These are phyloP conservation scores for Torymus tubicola DNA, from an alignment of 2,888 invertebrate species.

Conservation along the genomic window DNA sequence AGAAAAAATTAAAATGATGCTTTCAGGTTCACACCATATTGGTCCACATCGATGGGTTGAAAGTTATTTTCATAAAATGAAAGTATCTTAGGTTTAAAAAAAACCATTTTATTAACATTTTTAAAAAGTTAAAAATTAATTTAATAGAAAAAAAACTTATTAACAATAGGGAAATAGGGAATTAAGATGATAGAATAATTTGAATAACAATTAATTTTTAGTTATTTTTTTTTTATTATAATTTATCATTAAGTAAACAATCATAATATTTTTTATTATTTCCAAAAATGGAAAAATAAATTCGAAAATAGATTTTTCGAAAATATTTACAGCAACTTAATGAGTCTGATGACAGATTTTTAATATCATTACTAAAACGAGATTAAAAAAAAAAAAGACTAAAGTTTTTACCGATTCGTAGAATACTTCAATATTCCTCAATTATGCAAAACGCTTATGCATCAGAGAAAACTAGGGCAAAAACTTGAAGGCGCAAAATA, in stretches of 20 bases:
- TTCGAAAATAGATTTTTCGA: conserved; percentile 28
- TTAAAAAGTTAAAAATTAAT: not conserved
- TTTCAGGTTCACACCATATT: conserved; percentile 54
- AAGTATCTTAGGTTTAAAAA: not conserved
- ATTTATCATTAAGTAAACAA: conserved; percentile 23
- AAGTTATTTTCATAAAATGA: conserved; percentile 15
- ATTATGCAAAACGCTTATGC: not conserved
- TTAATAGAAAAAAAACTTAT: not conserved
- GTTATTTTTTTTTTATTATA: conserved; percentile 41
- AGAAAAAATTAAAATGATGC: conserved; percentile 53
- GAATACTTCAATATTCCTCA: conserved; percentile 5
- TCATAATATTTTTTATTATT: conserved; percentile 4
- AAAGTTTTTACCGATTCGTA: not conserved
- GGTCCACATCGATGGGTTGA: conserved; percentile 52
- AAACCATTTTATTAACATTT: not conserved
- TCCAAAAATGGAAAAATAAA: conserved; percentile 32
- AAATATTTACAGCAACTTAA: not conserved
- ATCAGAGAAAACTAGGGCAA: not conserved
- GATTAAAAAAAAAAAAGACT: not conserved
- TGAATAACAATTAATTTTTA: not conserved
- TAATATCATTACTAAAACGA: no score
- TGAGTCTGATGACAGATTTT: no score
- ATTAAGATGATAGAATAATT: not conserved
- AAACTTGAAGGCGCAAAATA: not conserved
- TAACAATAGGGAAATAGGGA: not conserved